A percentile compares a stretch with the other conserved stretches of the same genome.
These are phyloP conservation scores for Stigmatopora nigra DNA, from an alignment of 2,113 vertebrate species.

Conservation along the genomic window DNA sequence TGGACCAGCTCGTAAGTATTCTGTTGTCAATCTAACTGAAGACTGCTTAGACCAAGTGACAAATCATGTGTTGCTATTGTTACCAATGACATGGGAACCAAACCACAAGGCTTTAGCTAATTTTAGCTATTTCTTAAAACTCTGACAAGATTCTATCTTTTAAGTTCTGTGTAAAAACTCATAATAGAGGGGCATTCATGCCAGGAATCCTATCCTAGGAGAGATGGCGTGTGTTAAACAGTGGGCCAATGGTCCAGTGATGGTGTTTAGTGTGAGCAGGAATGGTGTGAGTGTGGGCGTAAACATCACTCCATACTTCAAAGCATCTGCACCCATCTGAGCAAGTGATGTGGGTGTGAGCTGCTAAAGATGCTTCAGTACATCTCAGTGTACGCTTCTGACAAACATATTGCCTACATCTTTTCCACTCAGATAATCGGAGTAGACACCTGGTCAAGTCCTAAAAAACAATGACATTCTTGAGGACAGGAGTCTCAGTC, in stretches of 20 bases:
- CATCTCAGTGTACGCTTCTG: slow-evolving; percentile 41
- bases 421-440: slow-evolving; percentile 26
- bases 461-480: slow-evolving; percentile 39
- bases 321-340: slow-evolving; percentile 26
- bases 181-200: no score
- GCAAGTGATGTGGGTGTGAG: slow-evolving; percentile 41
- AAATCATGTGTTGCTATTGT: no score
- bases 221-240: not conserved
- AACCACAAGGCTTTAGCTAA: no score
- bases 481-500: slow-evolving; percentile 42
- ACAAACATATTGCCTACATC: slow-evolving; percentile 34
- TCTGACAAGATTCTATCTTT: no score
- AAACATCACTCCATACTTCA: slow-evolving; percentile 31
- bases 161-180: no score
- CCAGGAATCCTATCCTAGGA: no score
- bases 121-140: no score
- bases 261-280: slow-evolving; percentile 7
- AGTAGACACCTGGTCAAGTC: slow-evolving; percentile 58
- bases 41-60: no score
- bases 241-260: slow-evolving; percentile 11
- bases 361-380: slow-evolving; percentile 22
- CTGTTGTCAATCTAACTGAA: no score
- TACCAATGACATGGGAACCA: no score
- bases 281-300: slow-evolving; percentile 25
- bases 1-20: no score